These are phyloP conservation scores for Archaeoteleia sp. DNA, from an alignment of 2,888 invertebrate genomes.

Conservation along the genomic window DNA sequence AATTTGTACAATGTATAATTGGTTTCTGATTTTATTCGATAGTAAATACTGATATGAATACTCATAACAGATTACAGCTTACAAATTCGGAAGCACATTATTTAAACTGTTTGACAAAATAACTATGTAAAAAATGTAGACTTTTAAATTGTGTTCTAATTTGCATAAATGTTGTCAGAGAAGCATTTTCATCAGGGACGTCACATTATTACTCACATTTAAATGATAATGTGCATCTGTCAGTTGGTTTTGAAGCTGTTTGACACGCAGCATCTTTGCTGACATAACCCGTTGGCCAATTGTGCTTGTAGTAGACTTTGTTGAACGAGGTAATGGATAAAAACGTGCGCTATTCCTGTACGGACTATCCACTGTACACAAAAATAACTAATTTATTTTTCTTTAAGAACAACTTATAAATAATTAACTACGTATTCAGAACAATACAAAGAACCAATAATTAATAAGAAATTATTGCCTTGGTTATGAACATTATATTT, in stretches of 20 bases:
- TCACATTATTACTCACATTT: constrained; percentile 80
- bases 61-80: too few species aligned
- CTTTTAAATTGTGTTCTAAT: too few species aligned
- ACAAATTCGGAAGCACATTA: too few species aligned
- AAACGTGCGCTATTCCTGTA: constrained; percentile 75
- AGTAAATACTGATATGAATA: too few species aligned
- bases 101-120: too few species aligned
- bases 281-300: constrained; percentile 82
- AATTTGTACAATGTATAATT: too few species aligned
- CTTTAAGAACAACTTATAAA: neutral
- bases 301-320: constrained; percentile 58
- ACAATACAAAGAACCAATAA: constrained; percentile 4
- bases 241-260: constrained; percentile 87
- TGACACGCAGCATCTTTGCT: constrained; percentile 84
- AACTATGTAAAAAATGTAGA: too few species aligned
- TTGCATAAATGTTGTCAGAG: too few species aligned
- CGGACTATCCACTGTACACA: constrained; percentile 57
- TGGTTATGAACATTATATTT: neutral
- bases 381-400: too few species aligned
- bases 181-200: too few species aligned
- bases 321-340: constrained; percentile 65
- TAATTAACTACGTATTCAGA: neutral
- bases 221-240: constrained; percentile 87
- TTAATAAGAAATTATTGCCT: constrained; percentile 3
- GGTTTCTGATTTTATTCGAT: too few species aligned